Percentiles rank a stretch among this genome's conserved stretches.
Evolutionary conservation across 2,888 invertebrate genomes (phyloP).

Genomic region (Eilema griseolum): DNA sequence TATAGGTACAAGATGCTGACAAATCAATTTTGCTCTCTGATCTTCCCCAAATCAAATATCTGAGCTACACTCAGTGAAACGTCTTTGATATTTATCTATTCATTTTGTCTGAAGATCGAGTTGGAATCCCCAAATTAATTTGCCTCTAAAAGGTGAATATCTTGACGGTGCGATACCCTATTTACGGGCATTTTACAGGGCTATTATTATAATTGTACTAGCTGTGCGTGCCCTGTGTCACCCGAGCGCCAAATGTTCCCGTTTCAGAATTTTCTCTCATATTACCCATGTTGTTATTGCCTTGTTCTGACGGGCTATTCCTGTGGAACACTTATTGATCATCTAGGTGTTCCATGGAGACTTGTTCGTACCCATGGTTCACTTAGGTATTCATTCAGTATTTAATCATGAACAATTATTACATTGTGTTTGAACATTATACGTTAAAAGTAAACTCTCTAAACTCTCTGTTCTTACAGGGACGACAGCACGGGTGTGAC

Average conservation of each 20-base stretch:
- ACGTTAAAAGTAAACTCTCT: too few species aligned
- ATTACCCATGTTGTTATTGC: too few species aligned
- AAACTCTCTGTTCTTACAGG: too few species aligned
- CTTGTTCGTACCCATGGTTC: too few species aligned
- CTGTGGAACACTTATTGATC: too few species aligned
- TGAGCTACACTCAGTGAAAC: conserved; percentile 54
- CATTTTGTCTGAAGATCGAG: conserved; percentile 64
- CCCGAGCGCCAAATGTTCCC: background rate
- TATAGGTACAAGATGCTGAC: conserved; percentile 52
- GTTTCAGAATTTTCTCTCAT: background rate
- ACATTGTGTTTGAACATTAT: too few species aligned
- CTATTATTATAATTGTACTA: background rate
- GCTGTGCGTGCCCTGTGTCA: background rate
- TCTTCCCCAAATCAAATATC: conserved; percentile 62
- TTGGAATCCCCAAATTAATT: conserved; percentile 66
- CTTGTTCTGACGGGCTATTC: too few species aligned
- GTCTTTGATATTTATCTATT: conserved; percentile 64
- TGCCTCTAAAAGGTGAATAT: conserved; percentile 61
- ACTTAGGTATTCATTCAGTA: too few species aligned
- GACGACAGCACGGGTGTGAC: too few species aligned
- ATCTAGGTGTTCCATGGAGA: too few species aligned
- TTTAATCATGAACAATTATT: too few species aligned
- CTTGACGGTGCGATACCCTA: conserved; percentile 31
- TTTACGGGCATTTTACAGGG: background rate
- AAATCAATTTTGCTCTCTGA: conserved; percentile 56